A percentile compares a stretch with the other conserved stretches of the same genome.
These are phyloP conservation scores for Chymomyza caudatula DNA, from an alignment of 2,888 invertebrate species.

Conservation along the genomic window DNA sequence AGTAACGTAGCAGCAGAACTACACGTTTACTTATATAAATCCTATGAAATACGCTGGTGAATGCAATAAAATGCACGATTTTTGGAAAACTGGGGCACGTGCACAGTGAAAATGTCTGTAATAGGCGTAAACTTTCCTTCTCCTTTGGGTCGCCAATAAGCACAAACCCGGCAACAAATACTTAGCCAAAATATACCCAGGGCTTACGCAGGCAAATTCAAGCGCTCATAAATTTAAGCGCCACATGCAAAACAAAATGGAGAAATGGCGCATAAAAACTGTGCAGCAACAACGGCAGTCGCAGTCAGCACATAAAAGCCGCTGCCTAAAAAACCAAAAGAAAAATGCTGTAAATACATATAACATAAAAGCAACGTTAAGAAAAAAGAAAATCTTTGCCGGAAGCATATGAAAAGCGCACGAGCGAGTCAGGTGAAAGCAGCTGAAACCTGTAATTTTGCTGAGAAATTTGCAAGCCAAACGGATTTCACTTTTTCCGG, in stretches of 20 bases:
- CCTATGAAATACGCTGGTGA: neutral
- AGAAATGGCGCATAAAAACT: conserved; percentile 49
- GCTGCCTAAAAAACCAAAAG: neutral
- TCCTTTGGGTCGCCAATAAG: neutral
- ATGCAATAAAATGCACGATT: conserved; percentile 46
- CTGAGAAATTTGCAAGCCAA: conserved; percentile 13
- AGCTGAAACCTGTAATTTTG: conserved; percentile 27
- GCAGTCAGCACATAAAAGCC: neutral
- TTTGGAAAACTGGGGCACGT: neutral
- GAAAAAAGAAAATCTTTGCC: neutral
- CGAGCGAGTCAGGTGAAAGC: conserved; percentile 9
- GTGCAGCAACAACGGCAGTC: neutral
- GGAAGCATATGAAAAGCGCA: conserved; percentile 14
- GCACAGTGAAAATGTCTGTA: neutral
- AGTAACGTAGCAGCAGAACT: conserved; percentile 33
- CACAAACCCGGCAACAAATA: neutral
- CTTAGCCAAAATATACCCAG: neutral
- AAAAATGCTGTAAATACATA: neutral
- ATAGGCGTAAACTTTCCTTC: neutral
- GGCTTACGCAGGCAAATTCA: neutral
- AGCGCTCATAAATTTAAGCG: conserved; percentile 46
- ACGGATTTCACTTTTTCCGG: conserved; percentile 18
- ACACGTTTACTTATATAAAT: neutral
- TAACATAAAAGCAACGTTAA: neutral
- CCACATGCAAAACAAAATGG: conserved; percentile 3